These are phyloP conservation scores for Piscicola geometra DNA, from an alignment of 2,888 invertebrate genomes.

Conservation along the genomic window DNA sequence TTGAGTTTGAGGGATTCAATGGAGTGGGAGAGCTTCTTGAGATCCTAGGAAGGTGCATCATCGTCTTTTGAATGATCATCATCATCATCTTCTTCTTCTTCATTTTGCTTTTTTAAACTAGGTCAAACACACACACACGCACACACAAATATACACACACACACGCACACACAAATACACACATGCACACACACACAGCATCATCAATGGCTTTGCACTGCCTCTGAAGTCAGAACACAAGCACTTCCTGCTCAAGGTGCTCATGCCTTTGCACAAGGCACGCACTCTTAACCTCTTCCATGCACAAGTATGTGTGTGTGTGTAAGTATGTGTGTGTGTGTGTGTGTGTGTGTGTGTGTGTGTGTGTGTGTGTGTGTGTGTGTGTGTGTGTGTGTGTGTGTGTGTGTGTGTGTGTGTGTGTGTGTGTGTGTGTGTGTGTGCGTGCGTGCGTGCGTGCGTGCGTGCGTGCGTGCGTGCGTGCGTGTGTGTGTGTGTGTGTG, in stretches of 20 bases:
- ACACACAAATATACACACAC: conserved; percentile 12
- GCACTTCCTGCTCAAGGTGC: conserved; percentile 85
- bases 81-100: not conserved
- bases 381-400: conserved; percentile 26
- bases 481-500: conserved; percentile 12
- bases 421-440: not conserved
- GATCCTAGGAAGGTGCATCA: conserved; percentile 71
- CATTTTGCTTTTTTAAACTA: not conserved
- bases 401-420: conserved; percentile 43
- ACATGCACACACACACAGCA: conserved; percentile 62
- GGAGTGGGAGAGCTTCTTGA: conserved; percentile 93
- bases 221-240: conserved; percentile 98
- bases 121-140: conserved; percentile 8
- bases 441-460: not conserved
- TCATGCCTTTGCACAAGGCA: conserved; percentile 92
- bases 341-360: conserved; percentile 19
- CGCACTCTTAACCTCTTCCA: conserved; percentile 93
- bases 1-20: conserved; percentile 96
- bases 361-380: conserved; percentile 25
- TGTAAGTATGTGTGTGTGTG: conserved; percentile 16
- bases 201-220: conserved; percentile 96
- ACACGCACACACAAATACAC: conserved; percentile 3
- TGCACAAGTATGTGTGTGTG: conserved; percentile 60
- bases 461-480: not conserved
- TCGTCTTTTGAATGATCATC: too few relatives aligned